Conservation (phyloP, 2,888 invertebrate species). For the Drosophila helvetica region DNA sequence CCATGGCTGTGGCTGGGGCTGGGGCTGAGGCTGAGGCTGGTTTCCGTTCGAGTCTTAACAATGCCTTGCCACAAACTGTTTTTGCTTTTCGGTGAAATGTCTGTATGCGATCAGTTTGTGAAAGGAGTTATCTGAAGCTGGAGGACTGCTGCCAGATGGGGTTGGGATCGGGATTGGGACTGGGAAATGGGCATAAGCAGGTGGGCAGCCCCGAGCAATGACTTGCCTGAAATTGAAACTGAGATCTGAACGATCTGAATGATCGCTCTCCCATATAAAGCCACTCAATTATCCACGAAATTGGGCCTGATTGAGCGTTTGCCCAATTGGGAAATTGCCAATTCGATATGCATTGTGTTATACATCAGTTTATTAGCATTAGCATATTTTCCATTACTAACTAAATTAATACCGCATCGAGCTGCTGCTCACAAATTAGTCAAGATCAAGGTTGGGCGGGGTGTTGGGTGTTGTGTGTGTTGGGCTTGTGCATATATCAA, state of each 20-base stretch:
- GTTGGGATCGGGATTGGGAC: not conserved
- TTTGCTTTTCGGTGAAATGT: constrained; percentile 49
- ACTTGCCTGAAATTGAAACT: constrained; percentile 16
- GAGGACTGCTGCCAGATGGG: constrained; percentile 34
- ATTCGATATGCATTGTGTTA: constrained; percentile 42
- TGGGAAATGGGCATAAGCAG: constrained; percentile 31
- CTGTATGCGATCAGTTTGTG: constrained; percentile 32
- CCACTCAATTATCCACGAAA: not conserved
- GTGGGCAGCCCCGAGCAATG: constrained; percentile 46
- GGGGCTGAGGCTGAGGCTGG: constrained; percentile 28
- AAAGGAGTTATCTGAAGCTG: constrained; percentile 31
- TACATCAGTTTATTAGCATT: constrained; percentile 49
- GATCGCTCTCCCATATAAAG: not conserved
- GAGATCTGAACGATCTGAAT: not conserved
- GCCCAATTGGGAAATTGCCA: not conserved
- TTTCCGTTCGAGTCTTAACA: constrained; percentile 56
- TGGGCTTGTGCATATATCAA: constrained; percentile 18
- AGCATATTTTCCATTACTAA: constrained; percentile 42
- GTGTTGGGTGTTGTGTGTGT: too few relatives aligned
- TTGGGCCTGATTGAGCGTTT: constrained; percentile 13
- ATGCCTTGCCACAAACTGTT: constrained; percentile 29
- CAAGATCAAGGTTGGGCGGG: constrained; percentile 58
- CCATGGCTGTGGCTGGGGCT: not conserved
- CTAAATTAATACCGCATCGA: constrained; percentile 66
- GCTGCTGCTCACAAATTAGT: constrained; percentile 55